Evolutionary conservation across 2,888 invertebrate genomes (phyloP).

Genomic region (Alviniconcha strummeri): DNA sequence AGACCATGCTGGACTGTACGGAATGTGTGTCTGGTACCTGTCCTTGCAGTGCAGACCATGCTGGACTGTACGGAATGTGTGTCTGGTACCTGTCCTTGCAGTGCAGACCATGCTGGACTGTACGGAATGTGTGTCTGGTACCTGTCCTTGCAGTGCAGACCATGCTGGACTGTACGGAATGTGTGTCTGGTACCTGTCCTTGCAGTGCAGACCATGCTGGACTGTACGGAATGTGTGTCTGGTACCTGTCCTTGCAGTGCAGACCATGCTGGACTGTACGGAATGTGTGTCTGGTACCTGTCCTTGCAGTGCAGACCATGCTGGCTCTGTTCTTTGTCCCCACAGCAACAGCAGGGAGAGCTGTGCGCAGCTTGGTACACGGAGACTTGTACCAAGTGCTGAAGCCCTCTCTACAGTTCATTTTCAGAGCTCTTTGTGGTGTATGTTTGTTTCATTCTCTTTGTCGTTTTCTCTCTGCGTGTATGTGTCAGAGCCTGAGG

Average conservation of each 20-base stretch:
- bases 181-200: too few species aligned
- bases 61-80: too few species aligned
- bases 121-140: too few species aligned
- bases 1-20: too few species aligned
- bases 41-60: background rate
- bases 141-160: background rate
- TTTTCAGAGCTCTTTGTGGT: background rate
- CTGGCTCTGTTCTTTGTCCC: constrained; percentile 4
- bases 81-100: too few species aligned
- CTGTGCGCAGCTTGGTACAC: constrained; percentile 16
- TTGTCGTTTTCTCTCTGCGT: background rate
- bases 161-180: too few species aligned
- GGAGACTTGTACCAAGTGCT: constrained; percentile 5
- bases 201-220: background rate
- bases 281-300: too few species aligned
- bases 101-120: background rate
- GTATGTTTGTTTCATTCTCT: background rate
- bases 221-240: too few species aligned
- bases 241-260: background rate
- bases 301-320: background rate
- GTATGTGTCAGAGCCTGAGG: background rate
- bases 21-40: too few species aligned
- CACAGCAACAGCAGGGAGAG: background rate
- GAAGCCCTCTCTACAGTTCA: background rate
- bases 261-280: background rate